These are phyloP conservation scores for Otolemur garnettii DNA, from an alignment of 2,113 vertebrate species.

Conservation along the genomic window DNA sequence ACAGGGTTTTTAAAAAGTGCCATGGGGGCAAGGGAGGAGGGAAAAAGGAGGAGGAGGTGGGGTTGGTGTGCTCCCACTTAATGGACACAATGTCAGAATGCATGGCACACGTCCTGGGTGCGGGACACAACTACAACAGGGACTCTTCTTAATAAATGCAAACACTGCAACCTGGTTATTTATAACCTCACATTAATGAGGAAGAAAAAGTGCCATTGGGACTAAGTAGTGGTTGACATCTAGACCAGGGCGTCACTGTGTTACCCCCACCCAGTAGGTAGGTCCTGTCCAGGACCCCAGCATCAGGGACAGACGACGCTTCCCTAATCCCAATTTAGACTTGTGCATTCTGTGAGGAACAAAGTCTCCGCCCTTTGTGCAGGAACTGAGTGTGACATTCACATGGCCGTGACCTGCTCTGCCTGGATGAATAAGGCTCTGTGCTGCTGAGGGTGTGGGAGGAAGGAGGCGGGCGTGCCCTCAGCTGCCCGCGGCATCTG, in stretches of 20 bases:
- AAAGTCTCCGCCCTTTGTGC: not conserved
- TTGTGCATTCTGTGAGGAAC: not conserved
- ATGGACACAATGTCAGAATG: no score
- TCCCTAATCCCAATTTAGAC: not conserved
- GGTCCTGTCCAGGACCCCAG: not conserved
- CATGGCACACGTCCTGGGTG: no score
- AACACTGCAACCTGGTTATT: no score
- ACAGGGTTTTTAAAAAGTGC: not conserved
- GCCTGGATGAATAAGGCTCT: constrained; percentile 60
- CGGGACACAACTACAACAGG: no score
- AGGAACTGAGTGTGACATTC: not conserved
- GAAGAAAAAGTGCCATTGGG: not conserved
- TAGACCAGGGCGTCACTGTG: not conserved
- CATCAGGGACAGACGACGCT: not conserved
- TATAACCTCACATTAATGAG: no score
- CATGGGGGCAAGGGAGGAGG: not conserved
- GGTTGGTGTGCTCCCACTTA: no score
- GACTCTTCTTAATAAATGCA: no score
- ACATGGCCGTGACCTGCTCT: not conserved
- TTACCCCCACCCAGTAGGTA: not conserved
- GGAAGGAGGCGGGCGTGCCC: not conserved
- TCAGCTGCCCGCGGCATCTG: not conserved
- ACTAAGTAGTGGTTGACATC: not conserved
- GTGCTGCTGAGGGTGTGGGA: constrained; percentile 46
- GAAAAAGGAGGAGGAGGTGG: no score